Evolutionary conservation across 2,113 vertebrate genomes (phyloP).

Genomic region (Zosterops pallidus): DNA sequence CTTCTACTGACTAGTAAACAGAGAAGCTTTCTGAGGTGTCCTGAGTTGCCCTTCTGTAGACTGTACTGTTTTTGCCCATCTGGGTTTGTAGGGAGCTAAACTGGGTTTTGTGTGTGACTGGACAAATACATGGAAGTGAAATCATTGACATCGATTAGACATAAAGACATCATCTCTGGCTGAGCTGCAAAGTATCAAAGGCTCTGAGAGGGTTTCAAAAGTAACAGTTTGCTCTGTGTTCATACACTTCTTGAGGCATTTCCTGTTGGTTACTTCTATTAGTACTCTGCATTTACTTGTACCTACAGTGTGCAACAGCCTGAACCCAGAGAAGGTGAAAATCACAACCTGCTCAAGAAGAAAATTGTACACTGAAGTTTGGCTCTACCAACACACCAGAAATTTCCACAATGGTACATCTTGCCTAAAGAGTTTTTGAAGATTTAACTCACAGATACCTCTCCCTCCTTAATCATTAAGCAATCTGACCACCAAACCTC

Average conservation of each 20-base stretch:
- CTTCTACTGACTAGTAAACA: neutral
- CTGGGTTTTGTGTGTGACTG: neutral
- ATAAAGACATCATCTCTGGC: neutral
- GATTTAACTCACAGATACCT: neutral
- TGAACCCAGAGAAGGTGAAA: neutral
- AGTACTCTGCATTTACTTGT: neutral
- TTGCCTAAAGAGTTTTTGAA: neutral
- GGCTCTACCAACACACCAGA: neutral
- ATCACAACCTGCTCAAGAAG: neutral
- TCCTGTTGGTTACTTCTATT: neutral
- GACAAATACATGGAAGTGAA: neutral
- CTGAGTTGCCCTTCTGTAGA: neutral
- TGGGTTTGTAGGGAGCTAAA: neutral
- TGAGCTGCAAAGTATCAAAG: neutral
- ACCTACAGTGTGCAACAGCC: accelerated
- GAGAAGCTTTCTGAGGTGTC: neutral
- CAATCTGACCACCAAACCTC: neutral
- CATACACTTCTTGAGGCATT: neutral
- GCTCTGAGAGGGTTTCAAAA: neutral
- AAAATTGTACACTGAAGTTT: neutral
- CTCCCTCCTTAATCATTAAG: accelerated
- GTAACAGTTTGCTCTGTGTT: neutral
- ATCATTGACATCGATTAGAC: neutral
- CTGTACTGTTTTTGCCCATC: neutral
- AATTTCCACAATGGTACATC: neutral